Conservation (phyloP, 2,888 invertebrate genomes). For the Zaprionus lineosus region DNA sequence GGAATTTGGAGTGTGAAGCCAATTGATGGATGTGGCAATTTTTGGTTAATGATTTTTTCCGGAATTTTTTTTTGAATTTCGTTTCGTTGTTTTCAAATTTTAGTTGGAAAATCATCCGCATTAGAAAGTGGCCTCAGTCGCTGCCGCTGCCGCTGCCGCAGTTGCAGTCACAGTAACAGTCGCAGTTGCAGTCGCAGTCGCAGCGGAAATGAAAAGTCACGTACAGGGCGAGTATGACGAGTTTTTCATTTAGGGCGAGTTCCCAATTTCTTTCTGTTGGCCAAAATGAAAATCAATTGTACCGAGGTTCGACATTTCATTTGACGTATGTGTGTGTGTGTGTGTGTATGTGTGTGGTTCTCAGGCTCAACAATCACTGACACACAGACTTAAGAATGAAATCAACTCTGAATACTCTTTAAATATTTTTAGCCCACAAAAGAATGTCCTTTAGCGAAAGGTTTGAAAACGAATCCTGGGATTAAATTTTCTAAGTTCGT, state of each 20-base stretch:
- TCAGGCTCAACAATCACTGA: constrained; percentile 41
- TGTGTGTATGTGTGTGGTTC: constrained; percentile 24
- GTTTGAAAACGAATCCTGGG: too few relatives aligned
- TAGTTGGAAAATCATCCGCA: too few relatives aligned
- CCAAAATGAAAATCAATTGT: constrained; percentile 19
- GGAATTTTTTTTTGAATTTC: neutral
- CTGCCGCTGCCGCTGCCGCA: too few relatives aligned
- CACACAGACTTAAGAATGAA: constrained; percentile 28
- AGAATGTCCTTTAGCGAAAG: too few relatives aligned
- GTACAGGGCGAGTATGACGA: constrained; percentile 28
- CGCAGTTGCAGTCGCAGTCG: constrained; percentile 20
- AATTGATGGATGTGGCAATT: constrained; percentile 58
- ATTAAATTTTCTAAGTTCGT: too few relatives aligned
- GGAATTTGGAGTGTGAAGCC: constrained; percentile 56
- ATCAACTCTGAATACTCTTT: neutral
- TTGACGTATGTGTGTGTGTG: constrained; percentile 1
- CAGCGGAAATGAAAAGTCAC: constrained; percentile 71
- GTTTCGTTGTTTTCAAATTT: constrained; percentile 9
- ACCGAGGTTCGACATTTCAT: constrained; percentile 7
- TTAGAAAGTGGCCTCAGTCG: too few relatives aligned
- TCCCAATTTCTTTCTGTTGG: constrained; percentile 1
- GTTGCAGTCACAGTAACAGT: neutral
- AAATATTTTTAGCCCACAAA: too few relatives aligned
- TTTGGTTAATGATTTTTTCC: neutral
- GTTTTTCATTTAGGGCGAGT: constrained; percentile 1